phyloP scores from a whole-genome alignment of 2,113 vertebrate genomes.

The Phyllostomus hastatus region DNA sequence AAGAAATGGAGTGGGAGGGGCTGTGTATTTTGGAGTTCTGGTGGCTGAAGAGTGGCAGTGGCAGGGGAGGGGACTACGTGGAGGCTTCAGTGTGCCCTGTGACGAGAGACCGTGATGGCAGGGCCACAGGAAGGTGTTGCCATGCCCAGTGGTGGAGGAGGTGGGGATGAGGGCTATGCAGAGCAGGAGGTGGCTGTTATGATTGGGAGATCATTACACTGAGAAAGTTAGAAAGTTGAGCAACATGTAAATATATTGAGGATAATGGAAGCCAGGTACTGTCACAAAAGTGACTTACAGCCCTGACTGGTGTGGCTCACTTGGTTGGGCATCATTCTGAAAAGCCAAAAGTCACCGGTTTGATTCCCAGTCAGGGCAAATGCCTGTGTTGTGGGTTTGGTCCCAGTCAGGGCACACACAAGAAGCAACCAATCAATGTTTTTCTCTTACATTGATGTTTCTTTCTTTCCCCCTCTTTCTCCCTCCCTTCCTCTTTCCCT shows the following conservation, averaged over 20 bases:
- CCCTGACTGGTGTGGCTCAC: no score
- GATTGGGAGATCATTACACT: not conserved
- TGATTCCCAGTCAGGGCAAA: no score
- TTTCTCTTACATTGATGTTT: no score
- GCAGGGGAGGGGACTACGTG: fast-evolving
- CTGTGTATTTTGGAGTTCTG: not conserved
- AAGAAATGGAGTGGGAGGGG: not conserved
- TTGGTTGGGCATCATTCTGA: no score
- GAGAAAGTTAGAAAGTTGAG: not conserved
- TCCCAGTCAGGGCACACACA: no score
- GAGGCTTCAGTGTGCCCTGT: not conserved
- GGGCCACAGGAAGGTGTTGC: not conserved
- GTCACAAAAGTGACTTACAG: not conserved
- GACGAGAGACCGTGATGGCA: not conserved
- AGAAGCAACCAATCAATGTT: no score
- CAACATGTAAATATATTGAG: not conserved
- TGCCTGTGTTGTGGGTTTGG: no score
- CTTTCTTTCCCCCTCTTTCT: no score
- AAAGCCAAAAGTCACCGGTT: no score
- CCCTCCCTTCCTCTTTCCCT: no score
- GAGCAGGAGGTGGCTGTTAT: not conserved
- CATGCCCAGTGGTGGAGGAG: not conserved
- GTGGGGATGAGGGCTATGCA: not conserved
- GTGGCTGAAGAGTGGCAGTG: not conserved
- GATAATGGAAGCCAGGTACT: not conserved